Base-by-base conservation (phyloP, 2,797 vertebrate species). In the Siniperca scherzeri region DNA sequence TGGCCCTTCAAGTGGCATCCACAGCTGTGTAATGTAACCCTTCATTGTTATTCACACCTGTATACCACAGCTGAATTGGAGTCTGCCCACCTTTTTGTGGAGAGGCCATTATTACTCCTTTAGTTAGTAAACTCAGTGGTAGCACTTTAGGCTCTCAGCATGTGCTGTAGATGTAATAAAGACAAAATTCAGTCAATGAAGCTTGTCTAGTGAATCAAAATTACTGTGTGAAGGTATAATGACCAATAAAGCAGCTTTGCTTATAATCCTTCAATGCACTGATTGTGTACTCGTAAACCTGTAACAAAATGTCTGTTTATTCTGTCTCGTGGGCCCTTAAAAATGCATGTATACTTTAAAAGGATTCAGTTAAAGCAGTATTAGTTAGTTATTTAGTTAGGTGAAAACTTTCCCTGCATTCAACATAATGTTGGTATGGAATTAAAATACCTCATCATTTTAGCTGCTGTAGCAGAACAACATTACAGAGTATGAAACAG, bases 131-230 rank as follows among this genome's bases (percentile, higher is more conserved):
- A 33, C 50, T 46, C 59, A 14, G 38, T 64, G 22, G 36, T 46
- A 12, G 27, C 38, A 30, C 57, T 60, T 48, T 7, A 70, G 44
- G 3, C 33, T 77, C 66, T 14, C 42, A 52, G 59, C 22, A 74
- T 74, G 71, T 59, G 42, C 14, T 50, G 52, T 30, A 21, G 22
- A 67, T 1, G 9, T 27, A 50, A 59, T 59, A 5, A 76, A 59
- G 53, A 56, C 61, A 60, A 77, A 77, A 40, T 16, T 7, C 65
- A 69, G 17, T 25, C 50, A 44, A 30, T 44, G 19, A 56, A 44
- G 27, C 38, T 46, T 11, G 14, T 56, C 38, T 44, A 16, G 9
- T 46, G 30, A 25, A 33, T 68, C 17, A 27, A 27, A 59, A 68
- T 36, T 50, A 17, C 40, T 16, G 16, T 42, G 25, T 50, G 12